Evolutionary conservation across 1,140 invertebrate species (phyloP).

Genomic region (Galendromus occidentalis): DNA sequence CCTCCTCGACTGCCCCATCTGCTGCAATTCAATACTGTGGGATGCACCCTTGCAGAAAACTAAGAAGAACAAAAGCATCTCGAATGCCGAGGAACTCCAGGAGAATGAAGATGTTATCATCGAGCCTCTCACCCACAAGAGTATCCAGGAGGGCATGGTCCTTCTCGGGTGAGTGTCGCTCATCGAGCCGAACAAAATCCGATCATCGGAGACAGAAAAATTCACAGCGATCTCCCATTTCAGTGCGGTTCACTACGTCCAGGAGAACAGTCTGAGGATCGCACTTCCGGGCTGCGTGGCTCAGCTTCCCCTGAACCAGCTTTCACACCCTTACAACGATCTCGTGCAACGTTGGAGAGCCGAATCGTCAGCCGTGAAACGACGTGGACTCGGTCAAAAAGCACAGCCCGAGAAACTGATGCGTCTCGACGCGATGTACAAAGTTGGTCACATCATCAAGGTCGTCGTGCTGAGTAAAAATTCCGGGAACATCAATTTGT

Average conservation of each 20-base stretch:
- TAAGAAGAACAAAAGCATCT: too few relatives aligned
- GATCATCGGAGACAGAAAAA: neutral
- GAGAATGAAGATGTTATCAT: neutral
- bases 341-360: neutral
- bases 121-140: neutral
- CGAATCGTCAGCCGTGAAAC: neutral
- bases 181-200: neutral
- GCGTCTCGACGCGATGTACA: neutral
- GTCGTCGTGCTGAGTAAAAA: neutral
- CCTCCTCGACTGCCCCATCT: too few relatives aligned
- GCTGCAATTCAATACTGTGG: too few relatives aligned
- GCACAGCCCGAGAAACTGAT: neutral
- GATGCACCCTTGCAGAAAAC: too few relatives aligned
- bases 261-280: neutral
- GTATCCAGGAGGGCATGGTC: neutral
- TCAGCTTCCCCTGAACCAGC: neutral
- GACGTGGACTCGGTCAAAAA: too few relatives aligned
- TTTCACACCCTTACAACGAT: neutral
- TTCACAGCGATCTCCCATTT: neutral
- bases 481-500: neutral
- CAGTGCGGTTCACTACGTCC: neutral
- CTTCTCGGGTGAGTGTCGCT: neutral
- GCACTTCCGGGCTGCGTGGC: neutral
- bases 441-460: neutral
- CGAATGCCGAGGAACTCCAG: too few relatives aligned